These are phyloP conservation scores for Drosophila melanogaster DNA, from an alignment of 1,140 invertebrate genomes.

Conservation along the genomic window Release_6_plus_ISO1_MT NC_004354.4:8233501-8234000, in stretches of 20 bases:
- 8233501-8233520: constrained; percentile 62
- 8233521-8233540: constrained; percentile 48
- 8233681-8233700: constrained; percentile 19
- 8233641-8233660: neutral
- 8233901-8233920: neutral
- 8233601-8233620: constrained; percentile 16
- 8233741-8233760: constrained; percentile 12
- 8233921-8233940: neutral
- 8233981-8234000: no score
- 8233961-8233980: no score
- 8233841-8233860: no score
- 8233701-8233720: constrained; percentile 53
- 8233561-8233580: constrained; percentile 66
- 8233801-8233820: neutral
- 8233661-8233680: constrained; percentile 29
- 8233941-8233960: constrained; percentile 1
- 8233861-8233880: neutral
- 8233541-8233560: constrained; percentile 34
- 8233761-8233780: constrained; percentile 4
- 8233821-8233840: neutral
- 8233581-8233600: constrained; percentile 20
- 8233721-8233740: constrained; percentile 26
- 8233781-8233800: neutral
- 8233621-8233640: constrained; percentile 7
- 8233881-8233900: constrained; percentile 1